Percentiles rank a stretch among this genome's conserved stretches.
phyloP scores from a whole-genome alignment of 1,140 invertebrate species.

The Drosophila burlai region DNA sequence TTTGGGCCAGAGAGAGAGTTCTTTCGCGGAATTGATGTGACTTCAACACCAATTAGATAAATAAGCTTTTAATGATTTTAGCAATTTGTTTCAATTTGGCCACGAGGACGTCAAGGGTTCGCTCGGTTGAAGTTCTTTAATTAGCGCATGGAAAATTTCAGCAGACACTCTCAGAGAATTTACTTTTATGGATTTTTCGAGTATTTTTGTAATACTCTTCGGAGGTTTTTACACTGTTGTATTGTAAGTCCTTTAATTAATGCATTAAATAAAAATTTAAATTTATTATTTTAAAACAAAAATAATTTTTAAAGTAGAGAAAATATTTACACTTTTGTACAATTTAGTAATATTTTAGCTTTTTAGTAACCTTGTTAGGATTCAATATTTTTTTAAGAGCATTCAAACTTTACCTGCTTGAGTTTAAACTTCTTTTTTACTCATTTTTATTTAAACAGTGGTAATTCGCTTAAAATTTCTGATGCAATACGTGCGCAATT shows the following conservation, averaged over 20 bases:
- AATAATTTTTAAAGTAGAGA: background rate
- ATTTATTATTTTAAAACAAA: background rate
- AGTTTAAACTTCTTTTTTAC: background rate
- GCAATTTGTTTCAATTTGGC: constrained; percentile 62
- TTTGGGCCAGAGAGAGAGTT: constrained; percentile 7
- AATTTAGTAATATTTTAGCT: no score
- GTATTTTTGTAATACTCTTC: background rate
- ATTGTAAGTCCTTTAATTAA: background rate
- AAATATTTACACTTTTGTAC: no score
- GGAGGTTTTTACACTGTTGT: background rate
- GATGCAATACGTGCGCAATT: constrained; percentile 68
- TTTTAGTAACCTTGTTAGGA: background rate
- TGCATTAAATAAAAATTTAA: background rate
- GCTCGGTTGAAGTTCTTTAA: constrained; percentile 35
- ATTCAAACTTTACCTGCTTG: background rate
- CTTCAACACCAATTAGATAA: constrained; percentile 72
- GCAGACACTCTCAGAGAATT: constrained; percentile 11
- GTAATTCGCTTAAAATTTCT: constrained; percentile 22
- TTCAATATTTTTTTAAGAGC: background rate
- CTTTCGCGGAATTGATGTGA: constrained; percentile 23
- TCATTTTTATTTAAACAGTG: constrained; percentile 16
- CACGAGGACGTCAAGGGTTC: constrained; percentile 6
- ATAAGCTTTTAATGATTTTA: constrained; percentile 72
- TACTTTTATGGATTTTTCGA: constrained; percentile 2
- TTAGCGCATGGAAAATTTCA: constrained; percentile 48